Evolutionary conservation across 2,113 vertebrate genomes (phyloP), one percentile per base, ranked within the genome.

Genomic region (Xiphias gladius): DNA sequence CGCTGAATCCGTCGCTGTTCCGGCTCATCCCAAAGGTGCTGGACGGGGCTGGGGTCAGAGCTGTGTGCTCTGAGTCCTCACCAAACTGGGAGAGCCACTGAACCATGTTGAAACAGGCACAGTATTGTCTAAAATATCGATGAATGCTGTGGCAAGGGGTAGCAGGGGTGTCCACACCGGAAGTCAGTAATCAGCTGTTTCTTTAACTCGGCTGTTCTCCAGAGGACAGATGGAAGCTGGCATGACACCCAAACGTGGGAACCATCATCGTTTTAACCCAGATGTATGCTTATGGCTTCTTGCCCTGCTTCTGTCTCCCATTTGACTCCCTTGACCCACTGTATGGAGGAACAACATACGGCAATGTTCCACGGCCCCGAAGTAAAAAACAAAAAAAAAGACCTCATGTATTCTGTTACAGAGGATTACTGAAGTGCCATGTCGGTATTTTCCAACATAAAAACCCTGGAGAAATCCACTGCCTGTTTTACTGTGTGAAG

Each of bases 381-480:
- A 10, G 70, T 32, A 72, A 17, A n/a, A 8, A 24, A 55, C n/a
- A 46, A 7, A 55, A 26, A 26, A 55, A 55, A 14, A 59, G 76
- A 77, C 17, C 66, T 78, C 79, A 70, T 79, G 57, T 52, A 58
- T 72, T 82, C 2, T n/a, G 87, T 89, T 86, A 65, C 70, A 22
- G 32, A 10, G 69, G 84, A 84, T 79, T 48, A 88, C 67, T 76
- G n/a, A 5, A 37, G 63, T 48, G 57, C 68, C 54, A 46, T 43
- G 58, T 74, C n/a, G 62, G 68, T 55, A 32, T 32, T 83, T 91
- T 85, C 78, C 26, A 61, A 70, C 74, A 54, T 52, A 19, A 19
- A 35, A 13, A 75, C 57, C 62, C 32, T 39, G 12, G 28, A 79
- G 86, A 79, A 82, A 86, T 28, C 4, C 48, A 22, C 84, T 26